Conservation (phyloP, 2,113 vertebrate species). For the human region GRCh38 chr22:42403501-42404000, state of each 20-base stretch:
- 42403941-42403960: not conserved
- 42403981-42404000: not conserved
- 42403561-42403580: too few relatives aligned
- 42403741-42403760: not conserved
- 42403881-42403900: not conserved
- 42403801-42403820: not conserved
- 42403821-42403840: not conserved
- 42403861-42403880: not conserved
- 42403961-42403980: not conserved
- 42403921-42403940: not conserved
- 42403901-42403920: not conserved
- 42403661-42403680: not conserved
- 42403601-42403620: not conserved
- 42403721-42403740: not conserved
- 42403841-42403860: not conserved
- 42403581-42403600: too few relatives aligned
- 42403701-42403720: not conserved
- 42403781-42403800: not conserved
- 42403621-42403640: not conserved
- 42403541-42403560: too few relatives aligned
- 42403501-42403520: too few relatives aligned
- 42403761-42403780: not conserved
- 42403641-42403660: not conserved
- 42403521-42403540: too few relatives aligned
- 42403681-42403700: not conserved